Percentiles rank a stretch among this genome's conserved stretches.
phyloP scores from a whole-genome alignment of 2,888 invertebrate species.

The Oscheius sp. region DNA sequence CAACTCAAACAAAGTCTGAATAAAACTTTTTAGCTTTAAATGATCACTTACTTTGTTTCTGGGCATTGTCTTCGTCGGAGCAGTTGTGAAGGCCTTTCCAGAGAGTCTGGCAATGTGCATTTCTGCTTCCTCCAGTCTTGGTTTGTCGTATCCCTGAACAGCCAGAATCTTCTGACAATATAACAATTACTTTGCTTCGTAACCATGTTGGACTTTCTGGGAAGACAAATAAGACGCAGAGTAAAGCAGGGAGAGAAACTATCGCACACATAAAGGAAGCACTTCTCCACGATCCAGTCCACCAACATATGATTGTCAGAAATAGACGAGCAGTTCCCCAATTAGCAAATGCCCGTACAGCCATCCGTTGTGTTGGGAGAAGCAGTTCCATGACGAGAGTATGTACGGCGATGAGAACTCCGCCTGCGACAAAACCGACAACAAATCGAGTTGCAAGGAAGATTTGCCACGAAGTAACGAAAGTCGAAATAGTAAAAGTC shows the following conservation, averaged over 20 bases:
- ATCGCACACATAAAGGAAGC: conserved; percentile 60
- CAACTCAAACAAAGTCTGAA: conserved; percentile 48
- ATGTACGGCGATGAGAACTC: conserved; percentile 64
- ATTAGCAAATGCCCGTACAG: conserved; percentile 67
- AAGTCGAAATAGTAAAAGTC: neutral
- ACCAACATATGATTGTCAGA: conserved; percentile 60
- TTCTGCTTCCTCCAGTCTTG: neutral
- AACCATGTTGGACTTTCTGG: conserved; percentile 69
- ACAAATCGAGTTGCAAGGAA: conserved; percentile 31
- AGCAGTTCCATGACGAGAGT: conserved; percentile 69
- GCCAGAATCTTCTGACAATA: neutral
- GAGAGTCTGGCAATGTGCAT: conserved; percentile 60
- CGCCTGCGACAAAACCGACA: conserved; percentile 54
- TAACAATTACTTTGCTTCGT: conserved; percentile 50
- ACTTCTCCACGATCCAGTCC: conserved; percentile 61
- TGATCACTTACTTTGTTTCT: neutral
- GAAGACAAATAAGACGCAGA: conserved; percentile 63
- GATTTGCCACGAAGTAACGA: conserved; percentile 25
- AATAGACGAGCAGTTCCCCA: conserved; percentile 65
- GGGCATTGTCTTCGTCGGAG: neutral
- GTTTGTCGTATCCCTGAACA: neutral
- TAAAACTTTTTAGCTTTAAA: neutral
- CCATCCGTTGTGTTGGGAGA: conserved; percentile 67
- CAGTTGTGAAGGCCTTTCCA: conserved; percentile 57
- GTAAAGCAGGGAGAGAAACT: conserved; percentile 56